Conservation (phyloP, 2,113 vertebrate genomes). For the Diadophis punctatus region DNA sequence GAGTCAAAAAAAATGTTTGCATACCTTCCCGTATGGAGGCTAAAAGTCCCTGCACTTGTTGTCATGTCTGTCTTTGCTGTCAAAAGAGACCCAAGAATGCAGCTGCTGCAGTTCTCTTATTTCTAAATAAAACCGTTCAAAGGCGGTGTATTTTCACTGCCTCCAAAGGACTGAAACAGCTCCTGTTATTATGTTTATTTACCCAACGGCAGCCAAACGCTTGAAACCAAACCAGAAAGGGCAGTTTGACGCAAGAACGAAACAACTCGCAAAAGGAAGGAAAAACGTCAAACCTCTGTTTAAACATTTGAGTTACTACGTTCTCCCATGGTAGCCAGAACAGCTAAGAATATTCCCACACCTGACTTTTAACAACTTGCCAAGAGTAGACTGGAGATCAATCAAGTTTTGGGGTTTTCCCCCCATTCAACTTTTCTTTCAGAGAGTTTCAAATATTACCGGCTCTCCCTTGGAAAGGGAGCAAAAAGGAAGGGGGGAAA, state of each 20-base stretch:
- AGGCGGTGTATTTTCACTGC: background rate
- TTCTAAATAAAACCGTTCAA: background rate
- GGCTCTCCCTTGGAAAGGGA: background rate
- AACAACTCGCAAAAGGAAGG: background rate
- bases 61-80: background rate
- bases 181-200: background rate
- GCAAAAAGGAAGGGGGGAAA: no score
- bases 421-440: background rate
- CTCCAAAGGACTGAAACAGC: background rate
- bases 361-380: background rate
- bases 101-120: background rate
- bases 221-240: background rate
- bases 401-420: background rate
- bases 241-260: background rate
- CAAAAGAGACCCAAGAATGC: background rate
- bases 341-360: background rate
- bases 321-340: background rate
- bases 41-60: background rate
- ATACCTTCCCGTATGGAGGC: background rate
- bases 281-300: background rate
- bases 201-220: background rate
- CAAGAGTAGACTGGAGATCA: background rate
- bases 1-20: background rate
- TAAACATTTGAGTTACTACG: background rate
- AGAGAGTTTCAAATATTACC: background rate